Conservation (phyloP, 2,113 vertebrate genomes). For the Heteronetta atricapilla region DNA sequence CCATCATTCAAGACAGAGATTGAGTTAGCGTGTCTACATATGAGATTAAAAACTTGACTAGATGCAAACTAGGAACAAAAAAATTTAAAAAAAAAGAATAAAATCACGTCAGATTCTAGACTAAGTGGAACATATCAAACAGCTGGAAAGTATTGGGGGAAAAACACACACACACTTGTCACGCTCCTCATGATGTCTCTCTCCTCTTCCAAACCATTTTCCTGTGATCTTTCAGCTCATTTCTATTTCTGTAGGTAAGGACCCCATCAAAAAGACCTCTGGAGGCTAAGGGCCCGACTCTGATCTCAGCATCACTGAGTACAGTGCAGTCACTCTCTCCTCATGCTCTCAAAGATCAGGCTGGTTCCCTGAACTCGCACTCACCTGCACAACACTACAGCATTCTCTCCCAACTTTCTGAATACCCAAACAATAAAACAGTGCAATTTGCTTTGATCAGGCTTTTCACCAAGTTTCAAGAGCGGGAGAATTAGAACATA, state of each 20-base stretch:
- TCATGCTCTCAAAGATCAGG: background rate
- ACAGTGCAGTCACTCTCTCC: background rate
- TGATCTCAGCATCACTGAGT: background rate
- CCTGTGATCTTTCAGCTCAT: background rate
- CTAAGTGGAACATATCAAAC: background rate
- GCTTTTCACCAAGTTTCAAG: background rate
- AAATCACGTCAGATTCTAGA: background rate
- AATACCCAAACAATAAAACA: background rate
- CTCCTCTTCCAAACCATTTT: background rate
- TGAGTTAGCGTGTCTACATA: background rate
- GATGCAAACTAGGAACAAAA: background rate
- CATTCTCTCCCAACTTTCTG: background rate
- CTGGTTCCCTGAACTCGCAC: background rate
- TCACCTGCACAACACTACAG: background rate
- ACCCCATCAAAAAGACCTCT: background rate
- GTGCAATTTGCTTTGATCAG: background rate
- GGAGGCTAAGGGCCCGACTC: background rate
- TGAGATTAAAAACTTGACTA: background rate
- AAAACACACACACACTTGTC: background rate
- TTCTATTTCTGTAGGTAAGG: background rate
- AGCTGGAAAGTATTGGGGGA: background rate
- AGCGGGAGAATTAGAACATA: background rate
- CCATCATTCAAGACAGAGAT: background rate
- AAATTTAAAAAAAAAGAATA: background rate
- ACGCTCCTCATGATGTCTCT: background rate